Evolutionary conservation across 2,888 invertebrate species (phyloP).

Genomic region (Venustoraphidia nigricollis): DNA sequence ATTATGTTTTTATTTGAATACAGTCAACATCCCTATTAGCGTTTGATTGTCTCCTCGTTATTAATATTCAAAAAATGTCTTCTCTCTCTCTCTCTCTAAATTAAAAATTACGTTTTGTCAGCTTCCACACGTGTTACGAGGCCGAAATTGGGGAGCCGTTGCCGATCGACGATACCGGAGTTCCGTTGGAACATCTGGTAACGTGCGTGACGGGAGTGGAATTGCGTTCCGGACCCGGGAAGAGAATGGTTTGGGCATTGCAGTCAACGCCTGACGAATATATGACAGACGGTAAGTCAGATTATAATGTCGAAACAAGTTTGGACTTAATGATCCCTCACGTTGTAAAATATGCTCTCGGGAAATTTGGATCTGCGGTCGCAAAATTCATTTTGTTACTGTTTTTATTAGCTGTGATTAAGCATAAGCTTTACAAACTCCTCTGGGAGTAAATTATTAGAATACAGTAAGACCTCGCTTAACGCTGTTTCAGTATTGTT

Average conservation of each 20-base stretch:
- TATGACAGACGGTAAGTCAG: slow-evolving; percentile 21
- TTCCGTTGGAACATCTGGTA: slow-evolving; percentile 79
- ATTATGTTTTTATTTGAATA: no score
- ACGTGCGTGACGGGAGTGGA: slow-evolving; percentile 66
- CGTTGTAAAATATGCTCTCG: no score
- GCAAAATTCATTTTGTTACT: no score
- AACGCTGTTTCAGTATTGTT: no score
- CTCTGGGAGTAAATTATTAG: no score
- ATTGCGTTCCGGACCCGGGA: slow-evolving; percentile 35
- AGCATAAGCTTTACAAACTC: no score
- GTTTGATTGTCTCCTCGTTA: not conserved
- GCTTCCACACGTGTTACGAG: slow-evolving; percentile 69
- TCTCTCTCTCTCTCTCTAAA: no score
- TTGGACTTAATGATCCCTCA: no score
- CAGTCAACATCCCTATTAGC: no score
- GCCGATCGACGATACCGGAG: slow-evolving; percentile 51
- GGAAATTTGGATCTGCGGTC: no score
- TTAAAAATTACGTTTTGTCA: slow-evolving; percentile 22
- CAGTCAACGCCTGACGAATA: slow-evolving; percentile 19
- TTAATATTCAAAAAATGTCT: not conserved
- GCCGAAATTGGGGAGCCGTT: slow-evolving; percentile 48
- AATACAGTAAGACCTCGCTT: no score
- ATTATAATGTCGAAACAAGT: not conserved
- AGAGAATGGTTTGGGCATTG: slow-evolving; percentile 32
- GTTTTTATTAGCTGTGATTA: no score